Evolutionary conservation across 2,113 vertebrate species (phyloP).

Genomic region (Oenanthe oenanthe): DNA sequence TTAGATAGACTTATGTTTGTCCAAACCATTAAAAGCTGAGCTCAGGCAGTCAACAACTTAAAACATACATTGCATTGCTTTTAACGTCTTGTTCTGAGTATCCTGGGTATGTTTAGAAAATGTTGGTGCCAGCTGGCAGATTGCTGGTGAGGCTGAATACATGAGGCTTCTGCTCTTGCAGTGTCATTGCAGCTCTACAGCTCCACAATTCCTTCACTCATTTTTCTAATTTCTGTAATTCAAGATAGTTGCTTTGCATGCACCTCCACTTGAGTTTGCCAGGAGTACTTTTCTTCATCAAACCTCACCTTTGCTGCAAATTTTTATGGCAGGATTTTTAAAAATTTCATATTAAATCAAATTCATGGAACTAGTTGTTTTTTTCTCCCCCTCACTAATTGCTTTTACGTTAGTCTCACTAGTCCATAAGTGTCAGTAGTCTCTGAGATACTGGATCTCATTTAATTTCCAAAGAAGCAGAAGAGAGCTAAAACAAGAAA

Average conservation of each 20-base stretch:
- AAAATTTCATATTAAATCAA: background rate
- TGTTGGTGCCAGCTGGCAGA: constrained; percentile 43
- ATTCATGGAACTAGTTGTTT: background rate
- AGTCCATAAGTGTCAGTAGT: constrained; percentile 64
- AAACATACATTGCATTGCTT: background rate
- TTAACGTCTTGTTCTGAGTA: constrained; percentile 45
- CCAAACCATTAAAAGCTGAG: background rate
- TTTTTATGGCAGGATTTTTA: background rate
- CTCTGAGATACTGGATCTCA: constrained; percentile 49
- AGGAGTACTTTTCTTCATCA: background rate
- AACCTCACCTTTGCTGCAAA: background rate
- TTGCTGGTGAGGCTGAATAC: constrained; percentile 6
- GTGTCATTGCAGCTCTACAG: background rate
- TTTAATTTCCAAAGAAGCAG: constrained; percentile 68
- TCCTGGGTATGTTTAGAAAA: constrained; percentile 47
- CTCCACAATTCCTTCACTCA: background rate
- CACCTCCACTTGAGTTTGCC: background rate
- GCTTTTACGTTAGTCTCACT: constrained; percentile 25
- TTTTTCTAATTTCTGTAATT: background rate
- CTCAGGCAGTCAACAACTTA: background rate
- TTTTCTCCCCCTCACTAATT: background rate
- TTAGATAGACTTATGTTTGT: background rate
- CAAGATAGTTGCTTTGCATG: background rate
- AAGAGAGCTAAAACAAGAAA: constrained; percentile 71
- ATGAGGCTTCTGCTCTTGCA: background rate